Percentiles rank a stretch among this genome's conserved stretches.
These are phyloP conservation scores for Pterostichus madidus DNA, from an alignment of 2,888 invertebrate species.

Conservation along the genomic window DNA sequence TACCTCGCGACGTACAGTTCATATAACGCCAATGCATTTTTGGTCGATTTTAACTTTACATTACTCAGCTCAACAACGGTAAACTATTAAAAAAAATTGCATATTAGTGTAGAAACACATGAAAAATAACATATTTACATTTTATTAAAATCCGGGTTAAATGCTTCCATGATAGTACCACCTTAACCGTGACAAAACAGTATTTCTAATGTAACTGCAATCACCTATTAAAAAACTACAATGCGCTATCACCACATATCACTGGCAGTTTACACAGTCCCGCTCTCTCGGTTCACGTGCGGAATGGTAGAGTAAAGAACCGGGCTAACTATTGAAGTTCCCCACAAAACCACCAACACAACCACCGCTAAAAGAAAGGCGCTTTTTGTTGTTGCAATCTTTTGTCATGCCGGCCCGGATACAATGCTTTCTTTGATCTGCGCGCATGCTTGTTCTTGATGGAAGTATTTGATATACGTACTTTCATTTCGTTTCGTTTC, in stretches of 20 bases:
- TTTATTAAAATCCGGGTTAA: no score
- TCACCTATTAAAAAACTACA: background rate
- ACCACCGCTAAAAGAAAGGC: constrained; percentile 44
- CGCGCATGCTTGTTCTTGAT: background rate
- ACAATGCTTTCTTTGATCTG: constrained; percentile 54
- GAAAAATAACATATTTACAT: no score
- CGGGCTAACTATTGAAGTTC: constrained; percentile 43
- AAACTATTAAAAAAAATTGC: no score
- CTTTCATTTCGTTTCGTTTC: background rate
- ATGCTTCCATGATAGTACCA: no score
- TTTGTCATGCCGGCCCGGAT: constrained; percentile 28
- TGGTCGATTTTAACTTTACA: no score
- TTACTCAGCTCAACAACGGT: no score
- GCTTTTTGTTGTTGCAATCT: constrained; percentile 50
- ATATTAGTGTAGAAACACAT: no score
- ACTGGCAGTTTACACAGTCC: background rate
- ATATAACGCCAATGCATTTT: no score
- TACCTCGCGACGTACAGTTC: no score
- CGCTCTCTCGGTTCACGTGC: background rate
- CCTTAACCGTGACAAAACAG: no score
- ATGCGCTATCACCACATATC: background rate
- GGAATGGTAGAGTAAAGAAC: constrained; percentile 24
- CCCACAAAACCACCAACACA: constrained; percentile 32
- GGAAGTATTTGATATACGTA: constrained; percentile 39
- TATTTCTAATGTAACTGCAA: no score